Conservation (phyloP, 2,113 vertebrate genomes). For the Malurus cyaneus region DNA sequence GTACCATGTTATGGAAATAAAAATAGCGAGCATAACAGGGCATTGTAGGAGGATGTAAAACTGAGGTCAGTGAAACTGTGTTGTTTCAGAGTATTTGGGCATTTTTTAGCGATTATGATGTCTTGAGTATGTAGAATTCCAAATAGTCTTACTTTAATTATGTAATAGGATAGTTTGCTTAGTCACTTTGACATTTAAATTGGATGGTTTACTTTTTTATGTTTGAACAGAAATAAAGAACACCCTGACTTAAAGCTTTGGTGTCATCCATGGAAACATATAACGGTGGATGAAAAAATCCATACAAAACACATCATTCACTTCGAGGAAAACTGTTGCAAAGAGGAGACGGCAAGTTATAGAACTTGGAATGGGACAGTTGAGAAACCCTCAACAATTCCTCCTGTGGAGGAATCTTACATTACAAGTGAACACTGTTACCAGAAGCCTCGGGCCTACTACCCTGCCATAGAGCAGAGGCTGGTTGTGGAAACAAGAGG, state of each 20-base stretch:
- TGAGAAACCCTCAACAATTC: constrained; percentile 71
- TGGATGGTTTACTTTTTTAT: background rate
- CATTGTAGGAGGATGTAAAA: background rate
- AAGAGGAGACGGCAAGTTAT: constrained; percentile 71
- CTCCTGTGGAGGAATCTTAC: constrained; percentile 89
- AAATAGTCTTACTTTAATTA: background rate
- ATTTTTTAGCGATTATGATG: background rate
- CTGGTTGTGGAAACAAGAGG: constrained; percentile 90
- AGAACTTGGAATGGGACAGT: constrained; percentile 76
- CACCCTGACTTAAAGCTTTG: constrained; percentile 93
- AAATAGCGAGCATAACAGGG: background rate
- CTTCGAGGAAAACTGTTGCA: constrained; percentile 70
- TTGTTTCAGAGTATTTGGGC: background rate
- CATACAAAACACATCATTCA: constrained; percentile 70
- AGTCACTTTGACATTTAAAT: background rate
- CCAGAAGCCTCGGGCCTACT: constrained; percentile 92
- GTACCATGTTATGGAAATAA: background rate
- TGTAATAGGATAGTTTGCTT: background rate
- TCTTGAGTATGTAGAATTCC: background rate
- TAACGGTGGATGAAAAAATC: constrained; percentile 73
- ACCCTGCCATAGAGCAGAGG: constrained; percentile 91
- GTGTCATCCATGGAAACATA: constrained; percentile 90
- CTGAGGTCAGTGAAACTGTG: background rate
- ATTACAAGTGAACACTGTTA: constrained; percentile 98
- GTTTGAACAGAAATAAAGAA: constrained; percentile 81